phyloP scores from a whole-genome alignment of 2,797 vertebrate genomes.

The Cynopterus sphinx region DNA sequence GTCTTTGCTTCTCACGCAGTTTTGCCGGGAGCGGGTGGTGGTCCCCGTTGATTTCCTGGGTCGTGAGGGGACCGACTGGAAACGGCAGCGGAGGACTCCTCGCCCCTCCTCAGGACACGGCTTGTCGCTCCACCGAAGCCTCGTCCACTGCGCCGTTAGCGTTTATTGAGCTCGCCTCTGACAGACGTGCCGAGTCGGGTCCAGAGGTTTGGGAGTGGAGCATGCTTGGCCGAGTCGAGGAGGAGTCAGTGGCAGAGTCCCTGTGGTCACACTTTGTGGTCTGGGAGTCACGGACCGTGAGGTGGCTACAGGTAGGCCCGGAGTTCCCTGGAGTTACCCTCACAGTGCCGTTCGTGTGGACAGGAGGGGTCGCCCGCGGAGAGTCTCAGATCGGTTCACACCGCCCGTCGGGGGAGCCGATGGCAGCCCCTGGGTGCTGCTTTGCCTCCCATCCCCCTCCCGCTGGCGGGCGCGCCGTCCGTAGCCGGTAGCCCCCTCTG shows the following conservation, averaged over 20 bases:
- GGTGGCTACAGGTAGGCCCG: neutral
- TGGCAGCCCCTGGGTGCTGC: neutral
- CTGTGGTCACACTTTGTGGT: neutral
- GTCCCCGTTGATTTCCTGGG: neutral
- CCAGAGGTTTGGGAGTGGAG: neutral
- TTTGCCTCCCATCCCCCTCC: neutral
- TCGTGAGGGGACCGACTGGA: neutral
- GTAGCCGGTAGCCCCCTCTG: neutral
- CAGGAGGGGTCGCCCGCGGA: neutral
- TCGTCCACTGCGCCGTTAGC: neutral
- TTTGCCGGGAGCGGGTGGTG: neutral
- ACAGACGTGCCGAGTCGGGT: neutral
- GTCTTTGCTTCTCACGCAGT: neutral
- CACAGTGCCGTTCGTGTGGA: neutral
- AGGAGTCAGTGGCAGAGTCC: neutral
- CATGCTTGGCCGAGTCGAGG: neutral
- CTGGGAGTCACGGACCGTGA: neutral
- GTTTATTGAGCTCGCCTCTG: neutral
- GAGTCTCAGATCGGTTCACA: neutral
- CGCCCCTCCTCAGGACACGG: neutral
- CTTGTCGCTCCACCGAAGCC: neutral
- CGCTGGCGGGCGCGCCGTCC: neutral
- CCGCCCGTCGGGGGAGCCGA: neutral
- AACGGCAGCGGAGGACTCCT: neutral
- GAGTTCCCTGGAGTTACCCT: slow-evolving; percentile 9